These are phyloP conservation scores for Peromyscus melanophrys DNA, from an alignment of 2,797 vertebrate genomes.

Conservation along the genomic window DNA sequence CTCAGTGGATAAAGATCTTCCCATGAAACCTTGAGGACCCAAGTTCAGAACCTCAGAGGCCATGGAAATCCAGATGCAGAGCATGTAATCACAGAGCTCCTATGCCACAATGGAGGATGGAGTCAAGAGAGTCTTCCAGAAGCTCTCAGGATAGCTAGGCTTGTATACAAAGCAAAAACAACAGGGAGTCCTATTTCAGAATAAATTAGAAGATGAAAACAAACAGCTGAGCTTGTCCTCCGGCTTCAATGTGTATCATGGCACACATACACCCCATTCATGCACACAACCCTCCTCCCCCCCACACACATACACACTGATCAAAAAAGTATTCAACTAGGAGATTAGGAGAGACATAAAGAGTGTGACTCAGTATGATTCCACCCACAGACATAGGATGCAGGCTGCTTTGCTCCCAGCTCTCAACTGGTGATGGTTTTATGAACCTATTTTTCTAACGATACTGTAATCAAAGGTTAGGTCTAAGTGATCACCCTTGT, in stretches of 20 bases:
- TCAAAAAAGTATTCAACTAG: background rate
- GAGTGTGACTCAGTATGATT: background rate
- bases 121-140: background rate
- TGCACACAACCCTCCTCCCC: background rate
- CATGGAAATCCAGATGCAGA: background rate
- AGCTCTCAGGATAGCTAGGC: background rate
- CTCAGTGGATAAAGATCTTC: background rate
- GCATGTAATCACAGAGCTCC: background rate
- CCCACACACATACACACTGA: background rate
- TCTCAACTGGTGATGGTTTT: background rate
- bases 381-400: background rate
- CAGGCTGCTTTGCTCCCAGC: background rate
- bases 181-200: background rate
- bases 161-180: background rate
- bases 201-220: background rate
- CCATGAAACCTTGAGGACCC: background rate
- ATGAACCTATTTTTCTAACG: background rate
- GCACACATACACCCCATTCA: background rate
- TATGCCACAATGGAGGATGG: background rate
- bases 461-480: background rate
- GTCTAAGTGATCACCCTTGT: background rate
- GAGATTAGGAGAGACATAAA: background rate
- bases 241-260: background rate
- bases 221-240: background rate
- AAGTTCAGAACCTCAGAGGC: background rate